Conservation (phyloP, 2,888 invertebrate genomes). For the Archips crataeganus region DNA sequence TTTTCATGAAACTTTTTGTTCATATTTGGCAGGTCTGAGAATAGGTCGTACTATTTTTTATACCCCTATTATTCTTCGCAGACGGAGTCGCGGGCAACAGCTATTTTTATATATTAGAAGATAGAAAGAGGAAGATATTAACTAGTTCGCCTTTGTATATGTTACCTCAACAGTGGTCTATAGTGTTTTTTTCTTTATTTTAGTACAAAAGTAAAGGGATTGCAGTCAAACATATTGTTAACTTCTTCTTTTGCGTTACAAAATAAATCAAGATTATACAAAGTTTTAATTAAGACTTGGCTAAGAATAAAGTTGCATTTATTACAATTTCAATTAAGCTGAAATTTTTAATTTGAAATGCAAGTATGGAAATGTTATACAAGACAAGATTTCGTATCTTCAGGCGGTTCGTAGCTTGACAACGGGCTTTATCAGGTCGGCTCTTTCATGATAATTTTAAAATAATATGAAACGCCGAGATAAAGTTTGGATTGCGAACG, state of each 20-base stretch:
- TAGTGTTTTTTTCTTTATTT: too few species aligned
- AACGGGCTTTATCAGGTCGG: constrained; percentile 24
- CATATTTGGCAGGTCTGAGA: too few species aligned
- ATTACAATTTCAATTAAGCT: constrained; percentile 15
- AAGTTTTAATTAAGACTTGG: constrained; percentile 21
- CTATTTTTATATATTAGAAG: too few species aligned
- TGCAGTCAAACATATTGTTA: too few species aligned
- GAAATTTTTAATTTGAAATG: constrained; percentile 25
- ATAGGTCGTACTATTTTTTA: too few species aligned
- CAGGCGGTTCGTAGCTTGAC: constrained; percentile 15
- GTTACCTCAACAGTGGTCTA: too few species aligned
- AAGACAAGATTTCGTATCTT: constrained; percentile 9
- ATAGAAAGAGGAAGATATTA: too few species aligned
- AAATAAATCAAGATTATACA: neutral
- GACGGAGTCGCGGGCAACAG: too few species aligned
- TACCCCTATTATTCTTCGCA: too few species aligned
- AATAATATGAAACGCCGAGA: constrained; percentile 36
- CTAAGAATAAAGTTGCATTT: constrained; percentile 13
- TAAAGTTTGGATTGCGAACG: constrained; percentile 40
- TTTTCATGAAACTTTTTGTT: too few species aligned
- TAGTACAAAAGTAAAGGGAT: too few species aligned
- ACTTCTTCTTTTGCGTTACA: neutral
- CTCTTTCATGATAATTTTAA: constrained; percentile 34
- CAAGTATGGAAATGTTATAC: constrained; percentile 23
- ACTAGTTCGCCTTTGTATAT: too few species aligned